Evolutionary conservation across 2,888 invertebrate species (phyloP), one percentile per base, ranked within the genome.

Genomic region (Acronicta leporina): DNA sequence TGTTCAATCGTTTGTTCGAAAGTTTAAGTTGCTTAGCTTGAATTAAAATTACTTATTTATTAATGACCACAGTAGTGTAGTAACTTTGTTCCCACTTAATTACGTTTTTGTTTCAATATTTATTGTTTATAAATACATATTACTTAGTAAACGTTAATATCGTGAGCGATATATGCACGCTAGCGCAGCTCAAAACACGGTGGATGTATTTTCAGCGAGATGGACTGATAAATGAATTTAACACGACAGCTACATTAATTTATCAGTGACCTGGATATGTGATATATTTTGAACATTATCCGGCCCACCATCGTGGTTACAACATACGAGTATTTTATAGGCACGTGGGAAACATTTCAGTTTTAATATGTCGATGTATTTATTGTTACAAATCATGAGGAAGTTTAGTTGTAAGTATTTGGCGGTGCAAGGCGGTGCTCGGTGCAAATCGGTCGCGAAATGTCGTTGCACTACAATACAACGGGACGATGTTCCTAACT

Each of bases 351-450:
- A 57, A 47, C 20, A 57, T 66, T 54, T 38, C 20, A 44, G n/a
- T 57, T 54, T 59, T 42, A 38, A 53, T 52, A 48, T 54, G 25
- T 44, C 14, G 40, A 47, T 16, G 15, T 64, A 63, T 69, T 68
- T 60, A 73, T 63, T 55, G 42, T 8, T 35, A 25, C 30, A 15
- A 48, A 48, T 50, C 42, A 42, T 41, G 13, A 14, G 45, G 45
- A 70, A 64, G 52, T 70, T 60, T 55, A 25, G 30, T 40, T 33
- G 25, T 27, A 41, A 57, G 51, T 60, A 38, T 63, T 48, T 70
- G 64, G 20, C 44, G 68, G 77, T 75, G 68, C 69, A 65, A 71
- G 52, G 59, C 63, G 14, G 77, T 76, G 63, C 72, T 73, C 70
- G 76, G 71, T 63, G 57, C 71, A 51, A 46, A 59, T 33, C 52